Percentiles rank a stretch among this genome's conserved stretches.
These are phyloP conservation scores for Cantharis rufa DNA, from an alignment of 2,888 invertebrate genomes.

Conservation along the genomic window DNA sequence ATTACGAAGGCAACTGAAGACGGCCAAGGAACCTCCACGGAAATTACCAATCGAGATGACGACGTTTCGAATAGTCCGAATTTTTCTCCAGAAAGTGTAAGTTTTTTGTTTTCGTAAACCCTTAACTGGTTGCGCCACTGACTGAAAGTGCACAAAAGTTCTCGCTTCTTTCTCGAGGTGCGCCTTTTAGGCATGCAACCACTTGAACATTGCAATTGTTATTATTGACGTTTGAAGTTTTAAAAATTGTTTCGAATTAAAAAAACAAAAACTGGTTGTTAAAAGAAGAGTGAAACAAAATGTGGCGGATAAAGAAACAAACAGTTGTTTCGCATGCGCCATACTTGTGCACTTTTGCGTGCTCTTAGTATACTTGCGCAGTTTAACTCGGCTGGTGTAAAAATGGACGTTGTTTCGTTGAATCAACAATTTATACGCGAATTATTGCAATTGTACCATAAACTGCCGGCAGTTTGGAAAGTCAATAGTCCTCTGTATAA, in stretches of 20 bases:
- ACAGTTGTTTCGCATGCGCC: background rate
- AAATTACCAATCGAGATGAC: background rate
- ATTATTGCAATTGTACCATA: slow-evolving; percentile 23
- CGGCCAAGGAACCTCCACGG: background rate
- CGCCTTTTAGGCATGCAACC: background rate
- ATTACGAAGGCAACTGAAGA: background rate
- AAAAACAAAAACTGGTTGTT: no score
- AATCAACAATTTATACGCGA: slow-evolving; percentile 22
- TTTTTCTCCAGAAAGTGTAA: background rate
- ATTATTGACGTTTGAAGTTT: background rate
- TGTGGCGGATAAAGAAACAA: background rate
- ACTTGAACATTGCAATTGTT: background rate
- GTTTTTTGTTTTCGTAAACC: background rate
- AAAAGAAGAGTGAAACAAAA: background rate
- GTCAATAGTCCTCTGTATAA: slow-evolving; percentile 19
- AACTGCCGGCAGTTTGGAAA: slow-evolving; percentile 30
- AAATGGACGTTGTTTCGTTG: slow-evolving; percentile 22
- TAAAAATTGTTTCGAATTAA: no score
- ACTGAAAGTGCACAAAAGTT: background rate
- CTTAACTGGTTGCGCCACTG: background rate
- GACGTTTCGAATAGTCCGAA: background rate
- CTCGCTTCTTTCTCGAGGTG: background rate
- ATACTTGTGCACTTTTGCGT: background rate
- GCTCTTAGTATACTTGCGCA: background rate
- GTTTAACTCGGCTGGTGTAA: background rate